A percentile compares a stretch with the other conserved stretches of the same genome.
These are phyloP conservation scores for Echiichthys vipera DNA, from an alignment of 2,797 vertebrate species.

Conservation along the genomic window DNA sequence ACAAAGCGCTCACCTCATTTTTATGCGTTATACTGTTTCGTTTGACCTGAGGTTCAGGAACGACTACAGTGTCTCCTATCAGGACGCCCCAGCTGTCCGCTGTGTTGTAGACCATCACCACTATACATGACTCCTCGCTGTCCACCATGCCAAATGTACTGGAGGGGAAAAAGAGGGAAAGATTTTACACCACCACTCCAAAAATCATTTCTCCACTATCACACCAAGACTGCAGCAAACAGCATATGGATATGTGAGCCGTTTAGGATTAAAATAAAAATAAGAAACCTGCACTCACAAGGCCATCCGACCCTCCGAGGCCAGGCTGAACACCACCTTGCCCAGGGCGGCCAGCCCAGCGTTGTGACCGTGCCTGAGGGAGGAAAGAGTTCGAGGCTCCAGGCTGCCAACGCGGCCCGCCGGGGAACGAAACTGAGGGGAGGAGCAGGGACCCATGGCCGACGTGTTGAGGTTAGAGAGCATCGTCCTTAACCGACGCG, in stretches of 20 bases:
- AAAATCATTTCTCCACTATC: background rate
- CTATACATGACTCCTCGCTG: constrained; percentile 88
- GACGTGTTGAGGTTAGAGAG: constrained; percentile 86
- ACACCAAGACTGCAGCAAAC: background rate
- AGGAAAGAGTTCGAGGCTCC: constrained; percentile 79
- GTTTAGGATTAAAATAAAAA: no score
- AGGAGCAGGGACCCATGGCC: constrained; percentile 87
- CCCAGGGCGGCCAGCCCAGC: constrained; percentile 86
- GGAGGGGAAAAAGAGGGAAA: background rate
- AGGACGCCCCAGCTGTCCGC: constrained; percentile 93
- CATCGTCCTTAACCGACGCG: constrained; percentile 89
- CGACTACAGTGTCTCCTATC: constrained; percentile 92
- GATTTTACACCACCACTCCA: background rate
- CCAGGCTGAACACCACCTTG: constrained; percentile 93
- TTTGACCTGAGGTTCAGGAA: constrained; percentile 91
- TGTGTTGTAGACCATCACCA: constrained; percentile 94
- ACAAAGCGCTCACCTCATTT: constrained; percentile 83
- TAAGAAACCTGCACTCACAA: constrained; percentile 88
- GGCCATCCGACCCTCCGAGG: constrained; percentile 90
- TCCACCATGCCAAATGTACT: constrained; percentile 92
- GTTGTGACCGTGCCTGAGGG: constrained; percentile 85
- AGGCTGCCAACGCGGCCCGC: constrained; percentile 85
- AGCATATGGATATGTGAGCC: no score
- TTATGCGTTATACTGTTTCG: constrained; percentile 89
- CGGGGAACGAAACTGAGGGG: constrained; percentile 86